Percentiles rank a stretch among this genome's conserved stretches.
Conservation (phyloP, 2,888 invertebrate genomes). For the Ophonus ardosiacus region DNA sequence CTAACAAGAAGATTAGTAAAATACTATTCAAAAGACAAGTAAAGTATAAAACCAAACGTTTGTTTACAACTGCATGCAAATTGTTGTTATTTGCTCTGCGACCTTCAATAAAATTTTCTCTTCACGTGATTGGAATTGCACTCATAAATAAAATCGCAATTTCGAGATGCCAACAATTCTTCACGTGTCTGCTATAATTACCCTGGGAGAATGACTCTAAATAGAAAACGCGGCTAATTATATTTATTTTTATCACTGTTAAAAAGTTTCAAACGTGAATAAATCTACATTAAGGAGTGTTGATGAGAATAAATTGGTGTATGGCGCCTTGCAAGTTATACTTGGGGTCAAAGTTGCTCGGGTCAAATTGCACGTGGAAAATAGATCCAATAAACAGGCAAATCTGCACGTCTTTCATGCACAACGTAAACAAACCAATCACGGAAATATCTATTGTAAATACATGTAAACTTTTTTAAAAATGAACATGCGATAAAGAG, state of each 20-base stretch:
- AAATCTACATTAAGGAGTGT: neutral
- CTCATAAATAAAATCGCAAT: neutral
- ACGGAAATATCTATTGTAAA: too few relatives aligned
- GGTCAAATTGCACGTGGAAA: neutral
- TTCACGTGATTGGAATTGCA: constrained; percentile 8
- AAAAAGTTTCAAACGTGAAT: neutral
- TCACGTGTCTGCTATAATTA: neutral
- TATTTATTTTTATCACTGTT: neutral
- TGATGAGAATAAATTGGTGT: neutral
- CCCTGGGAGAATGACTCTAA: neutral
- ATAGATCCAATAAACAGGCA: neutral
- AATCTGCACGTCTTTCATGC: neutral
- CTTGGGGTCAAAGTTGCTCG: neutral
- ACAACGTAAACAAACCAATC: neutral
- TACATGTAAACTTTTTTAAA: too few relatives aligned
- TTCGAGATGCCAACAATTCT: neutral
- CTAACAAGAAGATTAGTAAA: neutral
- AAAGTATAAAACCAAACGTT: constrained; percentile 8
- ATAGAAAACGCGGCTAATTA: neutral
- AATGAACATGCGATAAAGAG: too few relatives aligned
- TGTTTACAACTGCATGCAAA: constrained; percentile 40
- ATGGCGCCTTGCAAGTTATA: neutral
- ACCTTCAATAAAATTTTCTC: constrained; percentile 13
- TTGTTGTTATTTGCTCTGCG: constrained; percentile 16
- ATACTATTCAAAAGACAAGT: constrained; percentile 11